Evolutionary conservation across 2,888 invertebrate species (phyloP).

Genomic region (Ellobium chinense): DNA sequence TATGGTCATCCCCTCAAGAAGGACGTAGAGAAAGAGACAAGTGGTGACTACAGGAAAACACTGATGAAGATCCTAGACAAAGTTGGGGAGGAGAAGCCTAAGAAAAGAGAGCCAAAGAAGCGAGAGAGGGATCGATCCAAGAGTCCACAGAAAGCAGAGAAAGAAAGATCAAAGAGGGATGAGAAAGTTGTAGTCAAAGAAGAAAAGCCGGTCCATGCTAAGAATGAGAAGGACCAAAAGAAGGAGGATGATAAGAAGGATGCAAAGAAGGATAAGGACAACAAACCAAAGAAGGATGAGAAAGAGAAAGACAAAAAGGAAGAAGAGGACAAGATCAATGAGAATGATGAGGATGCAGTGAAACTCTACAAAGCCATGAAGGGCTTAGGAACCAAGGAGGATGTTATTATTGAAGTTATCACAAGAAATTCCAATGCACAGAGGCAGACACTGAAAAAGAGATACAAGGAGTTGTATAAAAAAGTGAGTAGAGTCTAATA

Average conservation of each 20-base stretch:
- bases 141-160: slow-evolving; percentile 56
- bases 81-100: slow-evolving; percentile 32
- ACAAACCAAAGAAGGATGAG: slow-evolving; percentile 37
- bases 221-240: neutral
- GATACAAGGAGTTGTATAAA: slow-evolving; percentile 49
- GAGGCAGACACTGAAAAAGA: slow-evolving; percentile 67
- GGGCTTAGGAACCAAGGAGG: slow-evolving; percentile 66
- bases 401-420: slow-evolving; percentile 68
- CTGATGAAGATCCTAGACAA: slow-evolving; percentile 71
- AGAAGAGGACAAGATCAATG: slow-evolving; percentile 10
- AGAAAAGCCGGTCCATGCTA: neutral
- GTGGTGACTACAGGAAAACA: slow-evolving; percentile 76
- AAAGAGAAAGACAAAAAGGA: slow-evolving; percentile 30
- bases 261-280: neutral
- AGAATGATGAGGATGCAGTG: slow-evolving; percentile 60
- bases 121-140: slow-evolving; percentile 52
- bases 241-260: neutral
- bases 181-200: neutral
- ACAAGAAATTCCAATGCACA: slow-evolving; percentile 66
- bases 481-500: slow-evolving; percentile 60
- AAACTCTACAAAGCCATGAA: slow-evolving; percentile 67
- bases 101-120: neutral
- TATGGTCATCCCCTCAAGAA: slow-evolving; percentile 75
- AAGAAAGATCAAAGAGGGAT: neutral
- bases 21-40: slow-evolving; percentile 74